These are phyloP conservation scores for Dipodomys ordii DNA, from an alignment of 2,113 vertebrate species.

Conservation along the genomic window DNA sequence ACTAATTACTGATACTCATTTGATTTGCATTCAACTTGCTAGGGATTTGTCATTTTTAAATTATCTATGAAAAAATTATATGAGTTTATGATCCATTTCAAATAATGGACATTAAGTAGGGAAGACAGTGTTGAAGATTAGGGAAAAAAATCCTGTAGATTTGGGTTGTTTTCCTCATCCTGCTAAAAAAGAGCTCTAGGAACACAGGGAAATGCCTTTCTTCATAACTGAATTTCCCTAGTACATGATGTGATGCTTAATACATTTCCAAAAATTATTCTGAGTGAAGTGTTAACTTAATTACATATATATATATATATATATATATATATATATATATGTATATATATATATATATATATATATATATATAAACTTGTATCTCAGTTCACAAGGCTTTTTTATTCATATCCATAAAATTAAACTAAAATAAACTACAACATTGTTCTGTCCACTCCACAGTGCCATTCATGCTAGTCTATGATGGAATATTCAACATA, in stretches of 20 bases:
- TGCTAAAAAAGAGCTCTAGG: background rate
- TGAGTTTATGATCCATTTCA: constrained; percentile 76
- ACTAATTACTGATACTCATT: constrained; percentile 69
- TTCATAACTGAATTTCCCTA: background rate
- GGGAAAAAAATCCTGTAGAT: background rate
- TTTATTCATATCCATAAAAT: background rate
- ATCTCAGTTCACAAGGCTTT: background rate
- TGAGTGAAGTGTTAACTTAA: background rate
- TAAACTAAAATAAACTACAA: background rate
- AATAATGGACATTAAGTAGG: constrained; percentile 60
- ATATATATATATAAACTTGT: background rate
- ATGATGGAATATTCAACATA: background rate
- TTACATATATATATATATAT: too few relatives aligned
- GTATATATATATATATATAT: too few relatives aligned
- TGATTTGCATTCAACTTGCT: constrained; percentile 65
- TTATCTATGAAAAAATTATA: constrained; percentile 71
- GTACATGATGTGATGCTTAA: background rate
- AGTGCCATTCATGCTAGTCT: background rate
- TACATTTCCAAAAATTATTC: background rate
- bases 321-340: background rate
- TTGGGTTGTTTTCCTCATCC: background rate
- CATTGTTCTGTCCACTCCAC: background rate
- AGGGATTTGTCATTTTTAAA: constrained; percentile 76
- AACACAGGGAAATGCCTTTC: background rate
- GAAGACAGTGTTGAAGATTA: background rate